Percentiles rank a stretch among this genome's conserved stretches.
These are phyloP conservation scores for Exaiptasia diaphana DNA, from an alignment of 64 coral and sea anemone species.

Conservation along the genomic window DNA sequence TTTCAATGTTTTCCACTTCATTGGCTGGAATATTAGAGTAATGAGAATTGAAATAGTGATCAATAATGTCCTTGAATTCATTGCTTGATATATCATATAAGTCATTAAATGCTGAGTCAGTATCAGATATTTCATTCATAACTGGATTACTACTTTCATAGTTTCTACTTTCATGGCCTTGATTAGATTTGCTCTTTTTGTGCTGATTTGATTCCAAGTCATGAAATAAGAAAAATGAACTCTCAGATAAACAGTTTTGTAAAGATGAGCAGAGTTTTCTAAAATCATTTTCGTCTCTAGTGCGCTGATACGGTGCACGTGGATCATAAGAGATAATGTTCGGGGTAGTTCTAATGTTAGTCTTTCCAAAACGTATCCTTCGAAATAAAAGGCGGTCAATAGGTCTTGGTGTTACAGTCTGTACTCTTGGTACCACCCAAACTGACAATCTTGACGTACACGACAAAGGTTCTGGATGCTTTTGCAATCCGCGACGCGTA, in stretches of 20 bases:
- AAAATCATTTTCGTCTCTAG: not conserved
- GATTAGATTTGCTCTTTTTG: not conserved
- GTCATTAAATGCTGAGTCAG: conserved; percentile 39
- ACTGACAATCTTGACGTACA: conserved; percentile 48
- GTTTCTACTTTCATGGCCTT: conserved; percentile 5
- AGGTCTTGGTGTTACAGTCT: not conserved
- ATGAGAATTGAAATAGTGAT: conserved; percentile 28
- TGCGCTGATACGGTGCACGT: not conserved
- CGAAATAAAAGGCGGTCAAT: not conserved
- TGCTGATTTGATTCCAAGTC: conserved; percentile 31
- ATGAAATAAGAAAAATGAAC: conserved; percentile 62
- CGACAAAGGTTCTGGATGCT: conserved; percentile 24
- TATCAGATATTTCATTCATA: too few species aligned
- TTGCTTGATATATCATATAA: conserved; percentile 50
- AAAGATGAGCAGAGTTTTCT: not conserved
- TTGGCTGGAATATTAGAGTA: not conserved
- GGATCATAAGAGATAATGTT: not conserved
- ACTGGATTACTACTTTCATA: too few species aligned
- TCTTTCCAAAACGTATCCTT: not conserved
- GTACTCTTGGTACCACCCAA: conserved; percentile 48
- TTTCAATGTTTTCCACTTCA: too few species aligned
- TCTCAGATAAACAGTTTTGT: conserved; percentile 42
- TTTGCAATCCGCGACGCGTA: conserved; percentile 23
- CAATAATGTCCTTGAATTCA: conserved; percentile 50
- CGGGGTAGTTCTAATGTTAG: not conserved